These are phyloP conservation scores for Lycophotia porphyrea DNA, from an alignment of 2,888 invertebrate species.

Conservation along the genomic window DNA sequence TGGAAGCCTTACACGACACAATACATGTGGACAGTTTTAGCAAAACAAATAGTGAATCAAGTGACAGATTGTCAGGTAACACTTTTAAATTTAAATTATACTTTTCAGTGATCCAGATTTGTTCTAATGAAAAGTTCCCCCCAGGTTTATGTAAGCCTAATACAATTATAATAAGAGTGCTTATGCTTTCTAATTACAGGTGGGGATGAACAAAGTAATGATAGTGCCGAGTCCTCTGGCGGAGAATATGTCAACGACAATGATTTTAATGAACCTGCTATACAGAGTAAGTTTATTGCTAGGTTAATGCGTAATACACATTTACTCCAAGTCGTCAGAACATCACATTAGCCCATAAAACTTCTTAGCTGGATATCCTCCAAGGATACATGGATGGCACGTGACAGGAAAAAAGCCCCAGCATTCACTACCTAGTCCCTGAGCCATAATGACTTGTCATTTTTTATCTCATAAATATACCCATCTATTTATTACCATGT, in stretches of 20 bases:
- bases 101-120: neutral
- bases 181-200: constrained; percentile 63
- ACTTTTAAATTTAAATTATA: neutral
- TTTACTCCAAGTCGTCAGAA: neutral
- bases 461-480: neutral
- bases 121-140: neutral
- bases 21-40: constrained; percentile 65
- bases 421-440: neutral
- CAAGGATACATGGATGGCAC: neutral
- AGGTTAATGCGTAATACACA: neutral
- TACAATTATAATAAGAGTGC: neutral
- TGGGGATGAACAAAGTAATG: constrained; percentile 69
- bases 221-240: constrained; percentile 72
- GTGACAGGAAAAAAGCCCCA: neutral
- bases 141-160: neutral
- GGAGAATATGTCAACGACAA: constrained; percentile 73
- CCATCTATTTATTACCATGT: neutral
- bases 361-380: neutral
- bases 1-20: constrained; percentile 72
- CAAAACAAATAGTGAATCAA: constrained; percentile 66
- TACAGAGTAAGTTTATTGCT: constrained; percentile 72
- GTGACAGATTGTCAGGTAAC: constrained; percentile 75
- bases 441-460: neutral
- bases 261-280: constrained; percentile 70
- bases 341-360: neutral